A percentile compares a stretch with the other conserved stretches of the same genome.
Evolutionary conservation across 35 echinoderm and acorn worm genomes (phyloP).

Genomic region (Lytechinus variegatus): DNA sequence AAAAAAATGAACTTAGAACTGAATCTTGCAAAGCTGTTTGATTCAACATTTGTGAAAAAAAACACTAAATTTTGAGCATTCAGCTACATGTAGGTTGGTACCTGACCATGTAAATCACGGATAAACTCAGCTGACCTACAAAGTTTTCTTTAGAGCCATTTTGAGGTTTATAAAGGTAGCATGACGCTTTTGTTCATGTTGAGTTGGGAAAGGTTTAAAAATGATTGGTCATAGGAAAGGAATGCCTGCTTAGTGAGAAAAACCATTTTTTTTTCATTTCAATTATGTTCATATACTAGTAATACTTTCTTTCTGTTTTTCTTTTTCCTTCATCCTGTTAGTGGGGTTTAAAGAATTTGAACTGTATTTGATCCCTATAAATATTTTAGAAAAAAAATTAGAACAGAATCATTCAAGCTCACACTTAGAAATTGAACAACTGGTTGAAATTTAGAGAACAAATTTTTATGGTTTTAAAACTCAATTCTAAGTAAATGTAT

Average conservation of each 20-base stretch:
- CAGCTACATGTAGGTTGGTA: too few relatives aligned
- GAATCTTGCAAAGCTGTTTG: too few relatives aligned
- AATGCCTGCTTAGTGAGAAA: neutral
- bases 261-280: neutral
- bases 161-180: neutral
- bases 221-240: neutral
- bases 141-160: neutral
- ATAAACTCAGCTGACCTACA: neutral
- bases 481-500: too few relatives aligned
- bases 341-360: neutral
- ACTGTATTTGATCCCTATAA: neutral
- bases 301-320: neutral
- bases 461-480: too few relatives aligned
- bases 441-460: too few relatives aligned
- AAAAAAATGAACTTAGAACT: too few relatives aligned
- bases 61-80: too few relatives aligned
- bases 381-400: neutral
- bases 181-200: neutral
- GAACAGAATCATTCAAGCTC: neutral
- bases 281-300: neutral
- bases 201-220: neutral
- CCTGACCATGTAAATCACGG: too few relatives aligned
- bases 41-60: too few relatives aligned
- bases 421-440: too few relatives aligned
- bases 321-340: neutral